These are phyloP conservation scores for Gorsachius goisagi DNA, from an alignment of 2,113 vertebrate genomes.

Conservation along the genomic window DNA sequence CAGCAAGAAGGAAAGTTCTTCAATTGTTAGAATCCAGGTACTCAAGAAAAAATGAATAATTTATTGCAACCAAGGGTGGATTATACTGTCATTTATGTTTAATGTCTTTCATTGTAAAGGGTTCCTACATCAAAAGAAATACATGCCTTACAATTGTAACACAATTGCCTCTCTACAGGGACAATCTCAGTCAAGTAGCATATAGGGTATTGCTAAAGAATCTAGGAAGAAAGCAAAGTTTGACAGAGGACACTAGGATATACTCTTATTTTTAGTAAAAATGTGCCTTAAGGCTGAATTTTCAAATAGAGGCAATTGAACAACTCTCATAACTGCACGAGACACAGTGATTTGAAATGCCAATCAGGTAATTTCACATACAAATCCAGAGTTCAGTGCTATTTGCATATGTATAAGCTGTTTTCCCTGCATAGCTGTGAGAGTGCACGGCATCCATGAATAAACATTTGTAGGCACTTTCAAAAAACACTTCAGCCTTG, in stretches of 20 bases:
- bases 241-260: neutral
- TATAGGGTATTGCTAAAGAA: neutral
- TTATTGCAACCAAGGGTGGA: neutral
- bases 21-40: neutral
- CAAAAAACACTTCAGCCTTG: slow-evolving; percentile 8
- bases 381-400: slow-evolving; percentile 19
- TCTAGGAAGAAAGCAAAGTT: slow-evolving; percentile 1
- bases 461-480: slow-evolving; percentile 46
- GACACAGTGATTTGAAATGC: slow-evolving; percentile 56
- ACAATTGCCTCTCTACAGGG: slow-evolving; percentile 1
- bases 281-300: neutral
- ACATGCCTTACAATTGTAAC: neutral
- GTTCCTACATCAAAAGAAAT: neutral
- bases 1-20: neutral
- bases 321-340: neutral
- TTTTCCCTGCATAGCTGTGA: slow-evolving; percentile 13
- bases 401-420: slow-evolving; percentile 59
- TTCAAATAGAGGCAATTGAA: slow-evolving; percentile 8
- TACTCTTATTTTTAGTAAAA: slow-evolving; percentile 24
- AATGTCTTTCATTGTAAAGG: slow-evolving; percentile 6
- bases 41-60: slow-evolving; percentile 13
- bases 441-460: slow-evolving; percentile 2
- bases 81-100: slow-evolving; percentile 28
- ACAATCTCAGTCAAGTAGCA: neutral
- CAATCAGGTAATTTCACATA: slow-evolving; percentile 51